phyloP scores from a whole-genome alignment of 2,113 vertebrate genomes.

The Anser cygnoides region DNA sequence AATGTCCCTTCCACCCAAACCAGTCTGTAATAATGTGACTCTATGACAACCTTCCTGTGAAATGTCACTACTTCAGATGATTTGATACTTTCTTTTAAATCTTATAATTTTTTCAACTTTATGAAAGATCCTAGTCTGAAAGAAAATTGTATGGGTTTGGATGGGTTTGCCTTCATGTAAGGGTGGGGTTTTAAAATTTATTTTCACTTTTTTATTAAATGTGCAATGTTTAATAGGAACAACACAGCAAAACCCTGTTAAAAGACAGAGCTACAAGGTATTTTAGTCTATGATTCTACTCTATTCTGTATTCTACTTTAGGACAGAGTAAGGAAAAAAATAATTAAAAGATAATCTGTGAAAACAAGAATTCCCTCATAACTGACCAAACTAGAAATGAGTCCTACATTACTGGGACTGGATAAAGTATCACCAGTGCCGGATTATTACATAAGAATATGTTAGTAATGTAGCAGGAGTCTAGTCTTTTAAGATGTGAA shows the following conservation, averaged over 20 bases:
- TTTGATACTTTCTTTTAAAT: not conserved
- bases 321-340: not conserved
- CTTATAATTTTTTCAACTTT: not conserved
- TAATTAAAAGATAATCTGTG: conserved; percentile 17
- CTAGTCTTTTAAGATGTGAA: conserved; percentile 65
- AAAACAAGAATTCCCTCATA: not conserved
- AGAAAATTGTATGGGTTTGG: not conserved
- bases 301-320: not conserved
- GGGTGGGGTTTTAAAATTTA: not conserved
- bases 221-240: not conserved
- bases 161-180: not conserved
- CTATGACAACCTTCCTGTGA: not conserved
- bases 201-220: not conserved
- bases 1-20: no score
- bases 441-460: conserved; percentile 59
- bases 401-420: not conserved
- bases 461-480: conserved; percentile 58
- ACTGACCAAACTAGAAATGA: conserved; percentile 4
- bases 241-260: not conserved
- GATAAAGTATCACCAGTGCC: conserved; percentile 7
- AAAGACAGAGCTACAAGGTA: not conserved
- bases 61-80: not conserved
- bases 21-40: no score
- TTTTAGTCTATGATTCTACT: not conserved
- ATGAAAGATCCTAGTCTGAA: not conserved